These are phyloP conservation scores for Scaptomyza graminum DNA, from an alignment of 1,140 invertebrate genomes.

Conservation along the genomic window DNA sequence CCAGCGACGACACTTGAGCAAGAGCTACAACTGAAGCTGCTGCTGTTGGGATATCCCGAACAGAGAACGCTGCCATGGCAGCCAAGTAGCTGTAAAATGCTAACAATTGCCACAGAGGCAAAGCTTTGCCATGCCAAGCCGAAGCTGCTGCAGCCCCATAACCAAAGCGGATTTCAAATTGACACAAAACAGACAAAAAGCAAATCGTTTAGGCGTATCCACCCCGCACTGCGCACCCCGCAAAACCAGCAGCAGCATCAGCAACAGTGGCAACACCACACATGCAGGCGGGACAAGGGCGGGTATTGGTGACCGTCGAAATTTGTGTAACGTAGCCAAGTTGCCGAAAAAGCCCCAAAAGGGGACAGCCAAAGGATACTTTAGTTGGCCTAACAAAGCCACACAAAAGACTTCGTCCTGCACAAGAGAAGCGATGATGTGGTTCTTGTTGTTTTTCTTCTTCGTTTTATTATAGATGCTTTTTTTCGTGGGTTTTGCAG, in stretches of 20 bases:
- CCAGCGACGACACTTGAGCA: conserved; percentile 65
- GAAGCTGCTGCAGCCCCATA: conserved; percentile 35
- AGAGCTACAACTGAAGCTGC: conserved; percentile 22
- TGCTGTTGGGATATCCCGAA: not conserved
- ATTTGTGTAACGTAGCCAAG: conserved; percentile 53
- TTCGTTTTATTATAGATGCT: conserved; percentile 1
- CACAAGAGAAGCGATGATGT: conserved; percentile 21
- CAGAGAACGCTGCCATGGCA: conserved; percentile 36
- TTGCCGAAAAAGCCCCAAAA: conserved; percentile 25
- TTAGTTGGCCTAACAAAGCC: conserved; percentile 71
- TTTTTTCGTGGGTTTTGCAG: not conserved
- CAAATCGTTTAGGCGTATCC: conserved; percentile 78
- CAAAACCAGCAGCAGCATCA: conserved; percentile 29
- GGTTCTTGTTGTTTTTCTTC: conserved; percentile 7
- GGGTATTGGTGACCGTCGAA: conserved; percentile 15
- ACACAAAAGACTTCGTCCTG: conserved; percentile 67
- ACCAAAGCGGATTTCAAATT: conserved; percentile 81
- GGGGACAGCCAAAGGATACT: conserved; percentile 56
- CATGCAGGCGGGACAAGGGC: conserved; percentile 29
- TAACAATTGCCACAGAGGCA: conserved; percentile 70
- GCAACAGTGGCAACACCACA: conserved; percentile 28
- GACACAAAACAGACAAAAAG: conserved; percentile 81
- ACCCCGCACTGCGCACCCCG: conserved; percentile 23
- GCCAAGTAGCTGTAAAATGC: conserved; percentile 80
- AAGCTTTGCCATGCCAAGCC: conserved; percentile 41